Percentiles rank a stretch among this genome's conserved stretches.
These are phyloP conservation scores for Colletes latitarsis DNA, from an alignment of 1,140 invertebrate genomes.

Conservation along the genomic window DNA sequence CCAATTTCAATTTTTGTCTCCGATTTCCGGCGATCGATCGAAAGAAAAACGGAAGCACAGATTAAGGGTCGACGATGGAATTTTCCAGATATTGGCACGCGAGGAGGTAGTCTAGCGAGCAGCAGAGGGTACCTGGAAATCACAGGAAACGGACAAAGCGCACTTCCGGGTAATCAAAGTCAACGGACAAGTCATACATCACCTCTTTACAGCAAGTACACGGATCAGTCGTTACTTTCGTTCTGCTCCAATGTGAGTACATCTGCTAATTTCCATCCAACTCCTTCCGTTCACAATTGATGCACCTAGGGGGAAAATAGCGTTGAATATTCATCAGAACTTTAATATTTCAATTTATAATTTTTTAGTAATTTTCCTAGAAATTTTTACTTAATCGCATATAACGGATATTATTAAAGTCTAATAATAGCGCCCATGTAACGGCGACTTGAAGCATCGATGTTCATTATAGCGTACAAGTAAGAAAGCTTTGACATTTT, in stretches of 20 bases:
- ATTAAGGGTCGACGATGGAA: background rate
- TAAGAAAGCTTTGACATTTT: too few species aligned
- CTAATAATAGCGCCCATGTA: too few species aligned
- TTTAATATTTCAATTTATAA: too few species aligned
- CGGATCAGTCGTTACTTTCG: slow-evolving; percentile 74
- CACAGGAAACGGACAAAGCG: slow-evolving; percentile 52
- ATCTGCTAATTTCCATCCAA: background rate
- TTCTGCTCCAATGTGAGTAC: slow-evolving; percentile 76
- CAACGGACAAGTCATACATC: slow-evolving; percentile 59
- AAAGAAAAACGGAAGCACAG: too few species aligned
- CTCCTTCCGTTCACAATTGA: slow-evolving; percentile 18
- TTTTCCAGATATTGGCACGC: slow-evolving; percentile 70
- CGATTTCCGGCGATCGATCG: too few species aligned
- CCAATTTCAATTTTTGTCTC: background rate
- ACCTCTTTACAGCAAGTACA: slow-evolving; percentile 71
- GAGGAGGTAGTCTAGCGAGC: slow-evolving; percentile 75
- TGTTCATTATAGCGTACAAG: too few species aligned
- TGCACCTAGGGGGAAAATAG: too few species aligned
- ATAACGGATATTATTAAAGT: too few species aligned
- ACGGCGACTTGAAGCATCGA: too few species aligned
- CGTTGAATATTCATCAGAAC: too few species aligned
- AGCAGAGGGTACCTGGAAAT: slow-evolving; percentile 71
- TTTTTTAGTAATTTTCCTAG: too few species aligned
- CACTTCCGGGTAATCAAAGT: slow-evolving; percentile 36
- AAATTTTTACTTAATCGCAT: too few species aligned